These are phyloP conservation scores for Aegotheles bennettii DNA, from an alignment of 2,113 vertebrate species.

Conservation along the genomic window DNA sequence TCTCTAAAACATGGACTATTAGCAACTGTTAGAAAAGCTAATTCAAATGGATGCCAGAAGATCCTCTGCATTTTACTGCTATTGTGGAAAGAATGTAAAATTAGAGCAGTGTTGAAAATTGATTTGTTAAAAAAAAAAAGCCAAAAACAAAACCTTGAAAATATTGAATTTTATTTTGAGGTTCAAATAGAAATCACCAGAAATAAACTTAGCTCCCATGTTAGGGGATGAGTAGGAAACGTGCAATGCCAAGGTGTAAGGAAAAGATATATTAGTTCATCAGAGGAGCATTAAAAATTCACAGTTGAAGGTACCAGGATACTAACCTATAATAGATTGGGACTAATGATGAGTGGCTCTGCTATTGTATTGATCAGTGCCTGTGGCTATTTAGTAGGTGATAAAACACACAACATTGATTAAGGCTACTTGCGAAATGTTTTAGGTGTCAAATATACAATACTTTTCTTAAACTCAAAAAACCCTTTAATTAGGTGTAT, in stretches of 20 bases:
- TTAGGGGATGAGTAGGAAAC: background rate
- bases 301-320: background rate
- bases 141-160: background rate
- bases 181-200: background rate
- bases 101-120: background rate
- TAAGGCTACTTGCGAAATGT: background rate
- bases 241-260: background rate
- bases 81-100: background rate
- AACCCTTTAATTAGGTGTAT: background rate
- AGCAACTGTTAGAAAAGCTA: background rate
- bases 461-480: background rate
- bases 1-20: background rate
- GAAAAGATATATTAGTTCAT: background rate
- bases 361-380: slow-evolving; percentile 3
- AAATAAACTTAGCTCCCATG: background rate
- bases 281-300: background rate
- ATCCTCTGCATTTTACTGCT: background rate
- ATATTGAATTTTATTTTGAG: background rate
- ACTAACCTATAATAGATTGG: background rate
- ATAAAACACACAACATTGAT: background rate
- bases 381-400: background rate
- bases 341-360: background rate
- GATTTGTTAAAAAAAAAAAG: background rate
- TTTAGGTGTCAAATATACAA: background rate
- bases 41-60: background rate